Conservation (phyloP, 2,797 vertebrate species). For the Psittacula echo region DNA sequence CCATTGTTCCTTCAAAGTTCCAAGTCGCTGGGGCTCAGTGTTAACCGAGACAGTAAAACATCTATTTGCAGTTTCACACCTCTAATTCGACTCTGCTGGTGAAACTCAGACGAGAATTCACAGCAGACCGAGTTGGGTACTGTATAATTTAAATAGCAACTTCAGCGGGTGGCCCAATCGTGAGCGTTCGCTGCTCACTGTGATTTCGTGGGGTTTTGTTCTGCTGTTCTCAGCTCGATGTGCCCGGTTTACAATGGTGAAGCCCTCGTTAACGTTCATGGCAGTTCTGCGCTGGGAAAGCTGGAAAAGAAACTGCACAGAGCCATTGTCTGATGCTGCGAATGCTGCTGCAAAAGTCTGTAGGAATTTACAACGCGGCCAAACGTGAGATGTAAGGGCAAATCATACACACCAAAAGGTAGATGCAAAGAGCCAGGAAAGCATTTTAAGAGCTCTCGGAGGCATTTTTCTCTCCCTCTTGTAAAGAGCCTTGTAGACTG, state of each 20-base stretch:
- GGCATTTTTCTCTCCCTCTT: neutral
- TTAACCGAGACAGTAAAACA: neutral
- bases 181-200: neutral
- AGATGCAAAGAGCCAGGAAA: neutral
- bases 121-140: neutral
- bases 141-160: neutral
- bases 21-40: neutral
- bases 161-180: neutral
- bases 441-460: neutral
- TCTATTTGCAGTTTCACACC: neutral
- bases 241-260: neutral
- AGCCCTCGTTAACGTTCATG: neutral
- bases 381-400: neutral
- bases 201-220: neutral
- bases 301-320: neutral
- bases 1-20: neutral
- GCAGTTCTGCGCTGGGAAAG: neutral
- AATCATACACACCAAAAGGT: neutral
- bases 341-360: neutral
- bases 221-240: neutral
- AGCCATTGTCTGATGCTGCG: fast-evolving
- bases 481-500: neutral
- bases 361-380: neutral
- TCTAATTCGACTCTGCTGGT: neutral
- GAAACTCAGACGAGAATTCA: neutral